phyloP scores from a whole-genome alignment of 2,888 invertebrate genomes.

The Prionchulus punctatus region DNA sequence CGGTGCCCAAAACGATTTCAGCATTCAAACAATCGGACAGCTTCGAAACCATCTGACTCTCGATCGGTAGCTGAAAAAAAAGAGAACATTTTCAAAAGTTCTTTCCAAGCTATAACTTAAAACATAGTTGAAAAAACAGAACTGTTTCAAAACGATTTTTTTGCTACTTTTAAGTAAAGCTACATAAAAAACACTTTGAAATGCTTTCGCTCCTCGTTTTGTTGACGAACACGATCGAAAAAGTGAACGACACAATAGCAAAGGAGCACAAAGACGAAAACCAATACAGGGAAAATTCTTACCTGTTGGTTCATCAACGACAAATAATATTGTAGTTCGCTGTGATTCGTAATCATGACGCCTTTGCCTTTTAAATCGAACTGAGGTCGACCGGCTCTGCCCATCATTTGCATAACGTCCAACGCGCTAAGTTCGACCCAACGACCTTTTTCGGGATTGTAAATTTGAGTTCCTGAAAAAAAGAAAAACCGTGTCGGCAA shows the following conservation, averaged over 20 bases:
- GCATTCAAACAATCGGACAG: conserved; percentile 94
- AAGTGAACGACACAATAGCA: too few species aligned
- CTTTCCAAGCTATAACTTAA: too few species aligned
- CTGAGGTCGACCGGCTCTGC: conserved; percentile 90
- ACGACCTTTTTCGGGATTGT: conserved; percentile 90
- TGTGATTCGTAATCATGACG: conserved; percentile 93
- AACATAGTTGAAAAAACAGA: too few species aligned
- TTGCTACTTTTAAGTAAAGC: too few species aligned
- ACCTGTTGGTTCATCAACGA: conserved; percentile 86
- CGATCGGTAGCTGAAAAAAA: conserved; percentile 61
- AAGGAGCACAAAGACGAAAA: too few species aligned
- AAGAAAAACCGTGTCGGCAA: not conserved
- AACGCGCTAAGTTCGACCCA: conserved; percentile 95
- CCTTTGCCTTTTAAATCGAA: conserved; percentile 94
- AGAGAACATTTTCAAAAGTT: too few species aligned
- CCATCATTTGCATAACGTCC: conserved; percentile 95
- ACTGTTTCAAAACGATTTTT: too few species aligned
- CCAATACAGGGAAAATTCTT: conserved; percentile 2
- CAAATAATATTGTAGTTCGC: conserved; percentile 91
- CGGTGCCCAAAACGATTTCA: conserved; percentile 85
- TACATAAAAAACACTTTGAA: too few species aligned
- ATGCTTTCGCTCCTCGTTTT: too few species aligned
- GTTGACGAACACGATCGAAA: too few species aligned
- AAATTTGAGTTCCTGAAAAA: conserved; percentile 51
- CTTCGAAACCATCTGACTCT: conserved; percentile 80